Evolutionary conservation across 2,113 vertebrate species (phyloP).

Genomic region (Salvator merianae): DNA sequence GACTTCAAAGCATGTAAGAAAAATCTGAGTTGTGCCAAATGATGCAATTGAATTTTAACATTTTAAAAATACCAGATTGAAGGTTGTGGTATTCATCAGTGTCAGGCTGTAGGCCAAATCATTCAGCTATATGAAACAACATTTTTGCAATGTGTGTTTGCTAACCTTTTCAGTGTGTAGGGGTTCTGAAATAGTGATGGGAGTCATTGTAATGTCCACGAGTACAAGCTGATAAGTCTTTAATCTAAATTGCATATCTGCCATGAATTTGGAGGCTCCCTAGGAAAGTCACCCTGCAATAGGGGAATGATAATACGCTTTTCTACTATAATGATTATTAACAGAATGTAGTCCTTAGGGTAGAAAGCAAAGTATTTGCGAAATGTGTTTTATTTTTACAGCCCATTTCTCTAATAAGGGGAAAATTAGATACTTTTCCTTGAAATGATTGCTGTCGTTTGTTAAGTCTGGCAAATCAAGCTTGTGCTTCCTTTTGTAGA

Average conservation of each 20-base stretch:
- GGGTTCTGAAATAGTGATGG: background rate
- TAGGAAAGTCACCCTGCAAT: background rate
- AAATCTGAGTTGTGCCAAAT: background rate
- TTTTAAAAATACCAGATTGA: background rate
- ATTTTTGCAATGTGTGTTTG: background rate
- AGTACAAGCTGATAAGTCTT: background rate
- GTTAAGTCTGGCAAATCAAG: too few species aligned
- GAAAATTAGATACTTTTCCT: too few species aligned
- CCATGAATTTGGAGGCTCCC: background rate
- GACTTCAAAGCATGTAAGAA: conserved; percentile 2
- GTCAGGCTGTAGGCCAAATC: background rate
- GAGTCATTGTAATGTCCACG: background rate
- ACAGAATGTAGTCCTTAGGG: too few species aligned
- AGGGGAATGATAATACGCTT: background rate
- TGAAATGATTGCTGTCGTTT: too few species aligned
- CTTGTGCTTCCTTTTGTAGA: too few species aligned
- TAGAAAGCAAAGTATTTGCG: background rate
- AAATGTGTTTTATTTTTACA: background rate
- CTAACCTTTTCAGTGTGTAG: background rate
- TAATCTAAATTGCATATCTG: background rate
- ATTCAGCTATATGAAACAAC: background rate
- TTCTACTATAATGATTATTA: too few species aligned
- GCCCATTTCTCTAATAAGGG: too few species aligned
- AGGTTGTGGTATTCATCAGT: background rate
- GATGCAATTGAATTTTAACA: background rate